Conservation (phyloP, 1,140 invertebrate genomes). For the Heliconius congener region DNA sequence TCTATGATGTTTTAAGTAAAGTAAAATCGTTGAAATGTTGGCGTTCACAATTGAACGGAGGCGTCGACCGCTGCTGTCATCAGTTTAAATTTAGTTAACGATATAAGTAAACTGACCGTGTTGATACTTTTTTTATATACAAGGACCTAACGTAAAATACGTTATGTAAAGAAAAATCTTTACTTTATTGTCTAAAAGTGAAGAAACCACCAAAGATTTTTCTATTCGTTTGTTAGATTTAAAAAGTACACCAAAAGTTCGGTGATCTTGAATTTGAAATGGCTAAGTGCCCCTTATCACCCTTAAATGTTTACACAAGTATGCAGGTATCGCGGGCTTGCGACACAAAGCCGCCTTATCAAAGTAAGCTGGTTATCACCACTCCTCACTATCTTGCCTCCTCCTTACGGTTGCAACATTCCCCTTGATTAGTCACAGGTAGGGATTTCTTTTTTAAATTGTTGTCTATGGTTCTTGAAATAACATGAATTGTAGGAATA, state of each 20-base stretch:
- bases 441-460: not conserved
- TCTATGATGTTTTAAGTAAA: no score
- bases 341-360: slow-evolving; percentile 8
- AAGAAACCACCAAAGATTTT: no score
- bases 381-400: not conserved
- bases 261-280: not conserved
- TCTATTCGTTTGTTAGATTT: no score
- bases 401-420: not conserved
- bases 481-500: not conserved
- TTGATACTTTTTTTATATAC: not conserved
- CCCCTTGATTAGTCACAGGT: slow-evolving; percentile 10
- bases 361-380: slow-evolving; percentile 2
- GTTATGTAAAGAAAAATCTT: no score
- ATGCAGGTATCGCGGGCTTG: not conserved
- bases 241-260: no score
- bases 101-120: not conserved
- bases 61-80: not conserved
- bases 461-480: not conserved
- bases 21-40: not conserved
- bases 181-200: no score
- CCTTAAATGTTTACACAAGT: not conserved
- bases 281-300: not conserved
- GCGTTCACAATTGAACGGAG: not conserved
- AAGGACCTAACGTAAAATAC: no score
- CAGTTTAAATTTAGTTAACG: not conserved